Percentiles rank a stretch among this genome's conserved stretches.
phyloP scores from a whole-genome alignment of 2,888 invertebrate species.

The Acleris laterana region DNA sequence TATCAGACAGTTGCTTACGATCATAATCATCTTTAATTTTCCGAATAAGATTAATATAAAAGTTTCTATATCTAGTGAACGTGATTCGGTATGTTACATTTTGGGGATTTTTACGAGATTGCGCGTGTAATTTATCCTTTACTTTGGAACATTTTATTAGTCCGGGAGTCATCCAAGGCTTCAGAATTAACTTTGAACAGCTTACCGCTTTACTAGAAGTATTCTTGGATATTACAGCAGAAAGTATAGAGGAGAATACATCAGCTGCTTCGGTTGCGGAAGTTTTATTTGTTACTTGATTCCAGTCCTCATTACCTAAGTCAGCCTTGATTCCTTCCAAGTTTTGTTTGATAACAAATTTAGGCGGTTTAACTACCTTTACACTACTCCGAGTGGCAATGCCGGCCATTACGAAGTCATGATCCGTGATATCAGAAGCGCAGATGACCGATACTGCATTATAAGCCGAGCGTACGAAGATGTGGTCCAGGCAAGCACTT shows the following conservation, averaged over 20 bases:
- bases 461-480: constrained; percentile 11
- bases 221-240: constrained; percentile 17
- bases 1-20: constrained; percentile 7
- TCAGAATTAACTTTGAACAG: constrained; percentile 22
- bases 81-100: constrained; percentile 1
- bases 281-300: background rate
- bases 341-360: no score
- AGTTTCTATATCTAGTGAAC: constrained; percentile 19
- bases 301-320: constrained; percentile 15
- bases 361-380: no score
- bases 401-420: constrained; percentile 17
- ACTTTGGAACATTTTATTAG: constrained; percentile 30
- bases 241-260: background rate
- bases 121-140: constrained; percentile 31
- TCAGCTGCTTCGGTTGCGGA: constrained; percentile 7
- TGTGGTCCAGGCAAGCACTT: constrained; percentile 38
- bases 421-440: constrained; percentile 32
- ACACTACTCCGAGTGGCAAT: background rate
- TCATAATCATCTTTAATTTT: constrained; percentile 30
- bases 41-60: constrained; percentile 19
- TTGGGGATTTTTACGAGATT: constrained; percentile 15
- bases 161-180: constrained; percentile 40
- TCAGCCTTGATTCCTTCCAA: constrained; percentile 11
- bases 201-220: constrained; percentile 9
- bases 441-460: constrained; percentile 30